Conservation (phyloP, 2,113 vertebrate species). For the Perca flavescens region DNA sequence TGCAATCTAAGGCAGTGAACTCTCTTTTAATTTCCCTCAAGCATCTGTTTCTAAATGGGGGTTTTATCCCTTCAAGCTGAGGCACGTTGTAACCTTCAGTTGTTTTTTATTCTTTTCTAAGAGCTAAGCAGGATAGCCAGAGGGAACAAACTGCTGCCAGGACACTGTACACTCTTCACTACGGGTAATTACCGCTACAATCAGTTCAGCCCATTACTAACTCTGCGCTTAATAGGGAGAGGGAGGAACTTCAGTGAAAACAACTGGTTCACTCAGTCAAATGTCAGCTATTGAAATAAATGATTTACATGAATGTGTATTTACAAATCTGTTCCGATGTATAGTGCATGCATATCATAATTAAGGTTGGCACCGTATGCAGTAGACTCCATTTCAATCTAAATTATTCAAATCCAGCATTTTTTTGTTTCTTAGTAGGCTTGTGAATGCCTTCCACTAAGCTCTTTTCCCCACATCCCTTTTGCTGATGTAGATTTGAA, state of each 20-base stretch:
- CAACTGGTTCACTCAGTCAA: background rate
- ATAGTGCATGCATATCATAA: constrained; percentile 40
- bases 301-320: constrained; percentile 10
- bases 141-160: constrained; percentile 67
- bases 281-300: background rate
- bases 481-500: constrained; percentile 60
- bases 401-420: constrained; percentile 64
- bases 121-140: constrained; percentile 63
- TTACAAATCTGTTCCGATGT: constrained; percentile 43
- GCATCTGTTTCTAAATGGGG: constrained; percentile 76
- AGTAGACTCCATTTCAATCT: constrained; percentile 47
- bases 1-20: constrained; percentile 68
- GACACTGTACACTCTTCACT: constrained; percentile 59
- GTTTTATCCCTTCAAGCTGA: constrained; percentile 76
- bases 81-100: constrained; percentile 74
- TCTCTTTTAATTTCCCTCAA: constrained; percentile 68
- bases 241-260: constrained; percentile 4
- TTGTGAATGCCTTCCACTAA: constrained; percentile 46
- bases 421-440: constrained; percentile 15
- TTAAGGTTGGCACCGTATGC: constrained; percentile 47
- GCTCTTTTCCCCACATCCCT: constrained; percentile 33
- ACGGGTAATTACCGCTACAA: constrained; percentile 66
- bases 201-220: constrained; percentile 58
- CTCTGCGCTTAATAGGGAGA: constrained; percentile 31
- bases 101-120: constrained; percentile 73